Percentiles rank a stretch among this genome's conserved stretches.
Conservation (phyloP, 2,113 vertebrate species). For the Plecotus auritus region DNA sequence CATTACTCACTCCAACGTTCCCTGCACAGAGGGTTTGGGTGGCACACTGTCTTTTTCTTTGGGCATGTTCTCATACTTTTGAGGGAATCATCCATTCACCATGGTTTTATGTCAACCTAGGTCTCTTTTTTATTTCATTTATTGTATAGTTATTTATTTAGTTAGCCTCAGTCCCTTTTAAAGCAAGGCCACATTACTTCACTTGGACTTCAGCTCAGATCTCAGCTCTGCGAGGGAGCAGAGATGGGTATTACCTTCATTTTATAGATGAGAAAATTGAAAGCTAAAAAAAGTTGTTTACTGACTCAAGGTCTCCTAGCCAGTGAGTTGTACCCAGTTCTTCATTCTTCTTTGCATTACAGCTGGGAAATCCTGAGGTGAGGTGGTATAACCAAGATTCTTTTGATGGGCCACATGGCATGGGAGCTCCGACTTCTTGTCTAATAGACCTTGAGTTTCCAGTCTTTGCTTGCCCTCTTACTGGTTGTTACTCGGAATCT, state of each 20-base stretch:
- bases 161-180: not conserved
- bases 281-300: not conserved
- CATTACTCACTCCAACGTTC: accelerated
- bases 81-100: not conserved
- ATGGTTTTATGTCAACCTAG: not conserved
- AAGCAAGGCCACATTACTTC: not conserved
- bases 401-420: not conserved
- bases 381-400: not conserved
- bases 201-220: not conserved
- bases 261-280: not conserved
- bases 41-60: not conserved
- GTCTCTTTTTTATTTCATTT: not conserved
- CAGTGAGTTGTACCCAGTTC: not conserved
- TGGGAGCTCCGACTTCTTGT: not conserved
- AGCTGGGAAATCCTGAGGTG: not conserved
- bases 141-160: no score
- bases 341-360: not conserved
- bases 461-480: not conserved
- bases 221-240: not conserved
- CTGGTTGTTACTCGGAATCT: not conserved
- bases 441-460: not conserved
- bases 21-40: not conserved
- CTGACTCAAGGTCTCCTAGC: not conserved
- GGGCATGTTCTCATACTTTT: not conserved
- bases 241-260: not conserved